These are phyloP conservation scores for Halichondria panicea DNA, from an alignment of 37 sponge, comb jelly and placozoan species.

Conservation along the genomic window DNA sequence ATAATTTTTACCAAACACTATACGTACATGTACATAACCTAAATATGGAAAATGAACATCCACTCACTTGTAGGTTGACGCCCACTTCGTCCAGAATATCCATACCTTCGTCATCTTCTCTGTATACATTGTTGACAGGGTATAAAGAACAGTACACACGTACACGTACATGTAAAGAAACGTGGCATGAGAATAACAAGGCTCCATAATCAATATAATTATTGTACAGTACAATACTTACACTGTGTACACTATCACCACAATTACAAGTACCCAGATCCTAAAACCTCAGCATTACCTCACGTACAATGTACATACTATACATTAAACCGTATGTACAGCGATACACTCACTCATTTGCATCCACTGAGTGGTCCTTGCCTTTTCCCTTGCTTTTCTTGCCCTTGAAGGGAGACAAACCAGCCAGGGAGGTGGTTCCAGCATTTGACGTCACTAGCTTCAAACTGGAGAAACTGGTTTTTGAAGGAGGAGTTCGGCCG, in stretches of 20 bases:
- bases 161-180: too few species aligned
- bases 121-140: not conserved
- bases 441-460: not conserved
- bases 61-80: constrained; percentile 73
- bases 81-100: constrained; percentile 70
- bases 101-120: constrained; percentile 65
- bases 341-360: constrained; percentile 20
- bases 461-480: too few species aligned
- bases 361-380: not conserved
- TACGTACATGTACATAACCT: too few species aligned
- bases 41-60: too few species aligned
- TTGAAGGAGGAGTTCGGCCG: not conserved
- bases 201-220: not conserved
- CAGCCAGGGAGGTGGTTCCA: not conserved
- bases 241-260: constrained; percentile 9
- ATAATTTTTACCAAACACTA: too few species aligned
- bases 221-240: not conserved
- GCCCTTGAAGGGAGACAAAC: not conserved
- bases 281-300: not conserved
- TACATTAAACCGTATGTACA: not conserved
- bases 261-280: not conserved
- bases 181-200: too few species aligned
- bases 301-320: constrained; percentile 11
- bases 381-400: constrained; percentile 21
- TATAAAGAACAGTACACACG: not conserved